Percentiles rank a stretch among this genome's conserved stretches.
Conservation (phyloP, 2,888 invertebrate genomes). For the Epinotia bilunana region DNA sequence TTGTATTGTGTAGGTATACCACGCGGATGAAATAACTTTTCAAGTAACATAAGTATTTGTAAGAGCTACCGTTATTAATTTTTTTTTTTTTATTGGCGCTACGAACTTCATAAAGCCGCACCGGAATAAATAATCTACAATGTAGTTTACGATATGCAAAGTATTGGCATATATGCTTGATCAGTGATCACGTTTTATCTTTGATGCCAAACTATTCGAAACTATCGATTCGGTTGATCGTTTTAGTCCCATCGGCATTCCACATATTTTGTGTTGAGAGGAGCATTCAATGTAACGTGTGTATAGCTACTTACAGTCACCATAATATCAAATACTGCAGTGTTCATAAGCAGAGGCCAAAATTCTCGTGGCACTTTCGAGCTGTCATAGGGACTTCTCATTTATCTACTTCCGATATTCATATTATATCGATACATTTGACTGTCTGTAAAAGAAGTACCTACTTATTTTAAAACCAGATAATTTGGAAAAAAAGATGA, state of each 20-base stretch:
- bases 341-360: no score
- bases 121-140: not conserved
- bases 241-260: conserved; percentile 11
- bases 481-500: no score
- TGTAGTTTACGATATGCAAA: not conserved
- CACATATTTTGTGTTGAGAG: not conserved
- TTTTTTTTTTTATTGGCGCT: not conserved
- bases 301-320: not conserved
- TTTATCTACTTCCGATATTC: no score
- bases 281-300: not conserved
- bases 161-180: conserved; percentile 20
- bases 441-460: no score
- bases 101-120: not conserved
- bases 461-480: no score
- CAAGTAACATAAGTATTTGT: no score
- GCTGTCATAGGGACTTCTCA: no score
- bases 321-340: no score
- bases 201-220: conserved; percentile 20
- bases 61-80: not conserved
- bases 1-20: no score
- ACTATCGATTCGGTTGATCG: conserved; percentile 1
- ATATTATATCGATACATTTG: no score
- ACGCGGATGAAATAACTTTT: no score
- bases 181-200: conserved; percentile 14
- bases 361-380: no score